phyloP scores from a whole-genome alignment of 2,113 vertebrate species.

The Brachirus orientalis region DNA sequence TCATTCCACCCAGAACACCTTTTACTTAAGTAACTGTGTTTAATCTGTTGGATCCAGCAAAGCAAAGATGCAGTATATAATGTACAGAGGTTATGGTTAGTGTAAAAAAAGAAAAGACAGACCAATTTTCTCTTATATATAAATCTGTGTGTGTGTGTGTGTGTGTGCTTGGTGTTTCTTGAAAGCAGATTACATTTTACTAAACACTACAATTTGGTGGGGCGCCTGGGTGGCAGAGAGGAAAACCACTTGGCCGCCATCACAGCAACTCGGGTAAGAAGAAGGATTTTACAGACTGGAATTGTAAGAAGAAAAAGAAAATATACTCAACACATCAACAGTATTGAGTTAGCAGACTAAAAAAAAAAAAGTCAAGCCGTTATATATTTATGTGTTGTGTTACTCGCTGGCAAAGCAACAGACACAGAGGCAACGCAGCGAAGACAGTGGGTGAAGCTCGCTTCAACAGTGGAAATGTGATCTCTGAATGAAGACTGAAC shows the following conservation, averaged over 20 bases:
- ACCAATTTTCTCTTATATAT: constrained; percentile 28
- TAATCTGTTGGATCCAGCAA: constrained; percentile 6
- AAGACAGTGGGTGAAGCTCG: background rate
- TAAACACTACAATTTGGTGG: constrained; percentile 70
- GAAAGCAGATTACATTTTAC: constrained; percentile 64
- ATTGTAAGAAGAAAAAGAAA: constrained; percentile 17
- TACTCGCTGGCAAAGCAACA: constrained; percentile 21
- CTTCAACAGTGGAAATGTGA: too few species aligned
- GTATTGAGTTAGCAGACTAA: constrained; percentile 24
- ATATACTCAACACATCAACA: constrained; percentile 24
- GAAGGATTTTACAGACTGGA: constrained; percentile 39
- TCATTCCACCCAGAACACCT: constrained; percentile 48
- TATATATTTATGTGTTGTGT: constrained; percentile 25
- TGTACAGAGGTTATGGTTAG: constrained; percentile 15
- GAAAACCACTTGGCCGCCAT: constrained; percentile 71
- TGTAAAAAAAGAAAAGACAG: constrained; percentile 21
- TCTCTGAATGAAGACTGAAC: too few species aligned
- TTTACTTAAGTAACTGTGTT: constrained; percentile 17
- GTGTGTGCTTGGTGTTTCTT: constrained; percentile 40
- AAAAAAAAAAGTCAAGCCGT: constrained; percentile 33
- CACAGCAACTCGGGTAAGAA: constrained; percentile 30
- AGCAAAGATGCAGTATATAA: constrained; percentile 3
- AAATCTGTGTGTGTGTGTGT: background rate
- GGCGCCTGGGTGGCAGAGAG: constrained; percentile 72
- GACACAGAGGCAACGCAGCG: constrained; percentile 5